phyloP scores from a whole-genome alignment of 2,888 invertebrate genomes.

The Machimus rusticus region DNA sequence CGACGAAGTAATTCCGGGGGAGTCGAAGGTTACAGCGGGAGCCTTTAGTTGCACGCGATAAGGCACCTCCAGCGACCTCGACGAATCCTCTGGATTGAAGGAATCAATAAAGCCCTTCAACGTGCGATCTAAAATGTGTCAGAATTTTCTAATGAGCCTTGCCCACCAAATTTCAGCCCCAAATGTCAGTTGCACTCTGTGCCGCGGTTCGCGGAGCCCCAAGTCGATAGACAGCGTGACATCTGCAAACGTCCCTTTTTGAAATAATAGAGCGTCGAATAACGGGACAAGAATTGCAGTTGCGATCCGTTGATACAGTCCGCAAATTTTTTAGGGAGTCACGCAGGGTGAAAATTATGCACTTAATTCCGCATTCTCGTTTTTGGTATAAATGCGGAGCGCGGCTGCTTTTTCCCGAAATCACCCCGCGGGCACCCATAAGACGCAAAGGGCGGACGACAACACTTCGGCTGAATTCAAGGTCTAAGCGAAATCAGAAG shows the following conservation, averaged over 20 bases:
- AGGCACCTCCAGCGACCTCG: background rate
- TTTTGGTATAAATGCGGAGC: background rate
- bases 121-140: background rate
- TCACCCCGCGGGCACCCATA: background rate
- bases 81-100: background rate
- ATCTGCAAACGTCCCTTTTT: background rate
- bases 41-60: background rate
- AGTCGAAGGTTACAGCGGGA: background rate
- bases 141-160: background rate
- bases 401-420: background rate
- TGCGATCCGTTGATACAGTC: background rate
- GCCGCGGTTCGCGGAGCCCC: background rate
- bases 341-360: background rate
- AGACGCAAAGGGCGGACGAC: conserved; percentile 22
- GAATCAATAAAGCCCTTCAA: background rate
- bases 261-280: background rate
- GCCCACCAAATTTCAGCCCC: background rate
- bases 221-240: background rate
- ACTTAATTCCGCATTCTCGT: background rate
- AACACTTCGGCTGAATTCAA: background rate
- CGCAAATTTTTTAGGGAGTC: background rate
- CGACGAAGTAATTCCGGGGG: background rate
- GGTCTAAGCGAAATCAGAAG: background rate
- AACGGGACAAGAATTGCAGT: background rate
- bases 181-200: background rate